A percentile compares a stretch with the other conserved stretches of the same genome.
Conservation (phyloP, 2,113 vertebrate genomes). For the Callorhinus ursinus region DNA sequence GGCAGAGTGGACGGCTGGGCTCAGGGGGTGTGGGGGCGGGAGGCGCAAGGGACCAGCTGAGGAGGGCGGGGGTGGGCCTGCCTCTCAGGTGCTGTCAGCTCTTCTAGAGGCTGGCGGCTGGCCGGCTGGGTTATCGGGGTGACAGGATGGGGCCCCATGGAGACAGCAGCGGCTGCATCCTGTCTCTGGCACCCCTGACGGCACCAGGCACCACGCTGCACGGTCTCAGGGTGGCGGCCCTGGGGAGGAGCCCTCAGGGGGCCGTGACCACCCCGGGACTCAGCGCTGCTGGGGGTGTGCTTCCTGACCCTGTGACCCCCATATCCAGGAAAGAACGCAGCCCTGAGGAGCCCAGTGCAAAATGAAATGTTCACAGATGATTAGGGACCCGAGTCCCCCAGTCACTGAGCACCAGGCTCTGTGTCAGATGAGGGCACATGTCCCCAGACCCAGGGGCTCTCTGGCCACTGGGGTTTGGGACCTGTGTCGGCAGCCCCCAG, state of each 20-base stretch:
- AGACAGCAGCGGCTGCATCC: background rate
- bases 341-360: background rate
- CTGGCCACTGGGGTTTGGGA: background rate
- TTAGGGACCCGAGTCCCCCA: background rate
- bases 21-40: background rate
- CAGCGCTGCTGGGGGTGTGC: accelerated
- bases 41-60: background rate
- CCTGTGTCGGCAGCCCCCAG: background rate
- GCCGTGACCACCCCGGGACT: too few relatives aligned
- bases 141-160: background rate
- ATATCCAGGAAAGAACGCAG: background rate
- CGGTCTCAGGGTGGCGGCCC: accelerated
- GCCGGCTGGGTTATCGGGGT: background rate
- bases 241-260: background rate
- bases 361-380: background rate
- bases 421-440: background rate
- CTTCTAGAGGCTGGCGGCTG: background rate
- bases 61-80: background rate
- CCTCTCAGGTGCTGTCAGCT: background rate
- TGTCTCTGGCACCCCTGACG: background rate
- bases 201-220: accelerated
- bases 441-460: background rate
- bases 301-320: background rate
- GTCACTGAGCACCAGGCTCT: accelerated
- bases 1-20: background rate